A percentile compares a stretch with the other conserved stretches of the same genome.
Evolutionary conservation across 2,888 invertebrate species (phyloP).

Genomic region (Actias luna): DNA sequence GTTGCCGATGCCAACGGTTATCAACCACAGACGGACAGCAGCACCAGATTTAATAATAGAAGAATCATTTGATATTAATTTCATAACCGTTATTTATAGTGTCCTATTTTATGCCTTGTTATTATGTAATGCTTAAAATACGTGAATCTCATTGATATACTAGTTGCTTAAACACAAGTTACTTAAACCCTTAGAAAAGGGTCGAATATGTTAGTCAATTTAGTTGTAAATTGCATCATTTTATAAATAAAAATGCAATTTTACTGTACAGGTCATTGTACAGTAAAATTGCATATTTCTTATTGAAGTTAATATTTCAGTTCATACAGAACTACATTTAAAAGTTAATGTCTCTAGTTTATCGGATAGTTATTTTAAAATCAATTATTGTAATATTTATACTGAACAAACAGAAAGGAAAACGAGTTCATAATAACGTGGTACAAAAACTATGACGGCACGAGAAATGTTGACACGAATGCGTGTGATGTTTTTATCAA

Average conservation of each 20-base stretch:
- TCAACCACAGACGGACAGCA: conserved; percentile 46
- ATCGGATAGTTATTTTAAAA: too few species aligned
- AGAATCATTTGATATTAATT: conserved; percentile 49
- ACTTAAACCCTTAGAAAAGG: not conserved
- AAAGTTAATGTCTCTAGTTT: too few species aligned
- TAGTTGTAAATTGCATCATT: not conserved
- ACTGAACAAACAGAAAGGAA: too few species aligned
- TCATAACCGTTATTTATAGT: not conserved
- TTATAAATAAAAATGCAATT: too few species aligned
- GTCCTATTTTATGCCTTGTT: not conserved
- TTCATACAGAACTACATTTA: too few species aligned
- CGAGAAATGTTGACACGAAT: not conserved
- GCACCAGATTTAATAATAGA: conserved; percentile 66
- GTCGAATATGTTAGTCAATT: not conserved
- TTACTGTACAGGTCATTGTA: too few species aligned
- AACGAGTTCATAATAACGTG: too few species aligned
- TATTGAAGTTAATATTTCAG: too few species aligned
- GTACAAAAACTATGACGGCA: too few species aligned
- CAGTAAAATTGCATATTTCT: too few species aligned
- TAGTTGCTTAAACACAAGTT: not conserved
- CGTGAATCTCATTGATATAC: not conserved
- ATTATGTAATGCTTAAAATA: conserved; percentile 2
- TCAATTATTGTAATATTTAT: too few species aligned
- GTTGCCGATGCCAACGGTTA: conserved; percentile 84
- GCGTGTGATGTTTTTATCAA: too few species aligned